Evolutionary conservation across 2,113 vertebrate species (phyloP).

Genomic region (Nerophis lumbriciformis): DNA sequence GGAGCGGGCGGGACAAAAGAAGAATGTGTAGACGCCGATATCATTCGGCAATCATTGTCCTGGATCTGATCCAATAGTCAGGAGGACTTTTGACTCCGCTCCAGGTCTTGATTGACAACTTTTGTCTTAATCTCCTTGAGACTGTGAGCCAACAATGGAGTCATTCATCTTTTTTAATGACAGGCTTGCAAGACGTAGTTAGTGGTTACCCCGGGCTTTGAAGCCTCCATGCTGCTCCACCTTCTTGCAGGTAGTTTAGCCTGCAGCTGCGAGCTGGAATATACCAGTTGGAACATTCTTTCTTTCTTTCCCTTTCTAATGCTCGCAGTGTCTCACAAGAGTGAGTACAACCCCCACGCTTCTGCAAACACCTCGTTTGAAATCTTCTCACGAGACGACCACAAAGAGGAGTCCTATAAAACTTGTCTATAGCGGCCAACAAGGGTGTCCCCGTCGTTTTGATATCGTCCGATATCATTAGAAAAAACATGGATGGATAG

Average conservation of each 20-base stretch:
- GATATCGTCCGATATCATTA: too few relatives aligned
- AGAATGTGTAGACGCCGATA: not conserved
- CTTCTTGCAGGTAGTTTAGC: constrained; percentile 30
- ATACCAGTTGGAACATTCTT: not conserved
- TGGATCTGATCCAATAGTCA: constrained; percentile 52
- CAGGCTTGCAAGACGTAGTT: constrained; percentile 11
- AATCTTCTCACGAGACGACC: too few relatives aligned
- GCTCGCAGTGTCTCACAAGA: too few relatives aligned
- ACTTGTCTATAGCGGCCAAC: too few relatives aligned
- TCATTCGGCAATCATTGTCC: constrained; percentile 12
- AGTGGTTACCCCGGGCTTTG: constrained; percentile 16
- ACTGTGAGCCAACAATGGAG: constrained; percentile 16
- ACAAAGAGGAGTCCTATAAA: too few relatives aligned
- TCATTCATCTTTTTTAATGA: constrained; percentile 21
- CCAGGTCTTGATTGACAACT: constrained; percentile 34
- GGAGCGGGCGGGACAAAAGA: constrained; percentile 13
- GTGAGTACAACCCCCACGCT: too few relatives aligned
- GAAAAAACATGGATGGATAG: too few relatives aligned
- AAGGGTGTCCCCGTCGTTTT: too few relatives aligned
- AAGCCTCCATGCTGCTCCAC: constrained; percentile 26
- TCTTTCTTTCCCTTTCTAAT: not conserved
- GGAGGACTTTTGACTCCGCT: constrained; percentile 37
- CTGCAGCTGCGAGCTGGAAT: not conserved
- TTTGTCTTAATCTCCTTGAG: constrained; percentile 29
- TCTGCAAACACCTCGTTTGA: too few relatives aligned